Evolutionary conservation across 2,797 vertebrate species (phyloP), one percentile per base, ranked within the genome.

Genomic region (Eidolon dupreanum): DNA sequence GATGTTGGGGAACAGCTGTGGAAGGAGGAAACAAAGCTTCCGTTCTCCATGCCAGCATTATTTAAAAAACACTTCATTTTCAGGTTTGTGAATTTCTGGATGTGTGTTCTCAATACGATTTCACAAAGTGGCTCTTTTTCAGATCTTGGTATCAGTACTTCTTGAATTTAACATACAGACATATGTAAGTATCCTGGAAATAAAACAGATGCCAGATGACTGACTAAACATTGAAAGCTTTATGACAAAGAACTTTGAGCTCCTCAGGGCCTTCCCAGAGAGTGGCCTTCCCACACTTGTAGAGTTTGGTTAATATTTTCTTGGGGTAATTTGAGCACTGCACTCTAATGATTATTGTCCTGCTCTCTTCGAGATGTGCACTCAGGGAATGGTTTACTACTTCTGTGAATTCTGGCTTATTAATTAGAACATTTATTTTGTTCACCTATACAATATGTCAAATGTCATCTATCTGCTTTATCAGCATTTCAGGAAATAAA

Each of bases 401-500:
- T 65, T 88, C 75, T 83, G 57, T 59, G 55, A 71, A 22, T 73
- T 57, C 94, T 90, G 43, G 33, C 38, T 93, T 68, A 87, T 74
- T 74, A 63, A 68, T 63, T 61, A 12, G 5, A 87, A 66, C 41
- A 61, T 59, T 74, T 70, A 73, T 41, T 85, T 85, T 82, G n/a
- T 33, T 74, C 31, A 65, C 68, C 31, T 78, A 9, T 41, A 57
- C 20, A 43, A 82, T 82, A 77, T 16, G 38, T 43, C 43, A 63
- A 43, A 55, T 78, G 33, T 38, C 66, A 55, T 51, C 77, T 84
- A 46, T 71, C 68, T 82, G 68, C 85, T 95, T 86, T 26, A 63
- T 88, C 46, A 70, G 61, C 70, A 31, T 33, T 85, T 78, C 71
- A 85, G 71, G 74, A 95, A 94, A 33, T 87, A 81, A 96, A 82